Base-by-base conservation (phyloP, 2,888 invertebrate species). In the Athetis lepigone region DNA sequence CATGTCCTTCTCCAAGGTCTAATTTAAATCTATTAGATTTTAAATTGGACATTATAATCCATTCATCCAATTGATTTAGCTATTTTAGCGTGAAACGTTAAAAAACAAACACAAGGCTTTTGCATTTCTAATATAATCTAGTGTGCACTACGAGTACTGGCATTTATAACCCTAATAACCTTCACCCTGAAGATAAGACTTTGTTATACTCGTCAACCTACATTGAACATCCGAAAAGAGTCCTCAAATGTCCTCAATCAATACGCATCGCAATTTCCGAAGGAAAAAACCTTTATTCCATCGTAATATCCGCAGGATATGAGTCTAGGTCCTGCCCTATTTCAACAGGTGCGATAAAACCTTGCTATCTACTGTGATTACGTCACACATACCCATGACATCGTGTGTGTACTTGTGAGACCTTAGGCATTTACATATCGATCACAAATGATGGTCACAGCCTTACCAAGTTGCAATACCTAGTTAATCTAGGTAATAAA, bases 391-490 rank as follows among this genome's bases (percentile, higher is more conserved):
- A 72, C 29, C 52, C 27, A 59, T 67, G 59, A 59, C 59, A 74
- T 21, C 37, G 58, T 60, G 13, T 18, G 25, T 27, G 56, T 64
- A 55, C 16, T 33, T 39, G 51, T 52, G 40, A 29, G 59, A 67
- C 74, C 70, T 70, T 73, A 73, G n/a, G 39, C 43, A 70, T 70
- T 70, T 68, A 68, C 60, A 68, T 68, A 70, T 74, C 36, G 60
- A 40, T 27, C 50, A 68, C 47, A 52, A 70, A 51, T 69, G 75
- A 70, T 51, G 70, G 75, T 42, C 75, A 33, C 55, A 67, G 23
- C 52, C 57, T 42, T 56, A 33, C 54, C 25, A 33, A 43, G 37
- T 18, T 18, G 18, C 74, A 45, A 25, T 49, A 37, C 2, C 39
- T 51, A 50, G 36, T 55, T 51, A 50, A 39, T 55, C 13, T 39